Conservation (phyloP, 2,888 invertebrate species). For the Dryobota labecula region DNA sequence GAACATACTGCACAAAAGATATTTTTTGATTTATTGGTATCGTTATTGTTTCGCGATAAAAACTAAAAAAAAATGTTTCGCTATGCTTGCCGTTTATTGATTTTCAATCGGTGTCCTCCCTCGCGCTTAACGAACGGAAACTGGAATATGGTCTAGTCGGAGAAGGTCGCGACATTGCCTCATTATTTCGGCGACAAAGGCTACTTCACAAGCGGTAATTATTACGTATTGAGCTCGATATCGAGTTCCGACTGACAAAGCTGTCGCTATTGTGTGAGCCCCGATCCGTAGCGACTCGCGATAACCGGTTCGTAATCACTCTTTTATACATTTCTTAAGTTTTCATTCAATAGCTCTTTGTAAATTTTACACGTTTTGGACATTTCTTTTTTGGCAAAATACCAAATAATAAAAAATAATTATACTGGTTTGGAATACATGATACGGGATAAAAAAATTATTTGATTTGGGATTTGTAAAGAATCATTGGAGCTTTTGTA, state of each 20-base stretch:
- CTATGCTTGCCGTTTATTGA: slow-evolving; percentile 79
- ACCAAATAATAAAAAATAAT: slow-evolving; percentile 48
- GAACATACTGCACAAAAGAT: slow-evolving; percentile 83
- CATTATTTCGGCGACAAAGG: slow-evolving; percentile 82
- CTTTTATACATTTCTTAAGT: slow-evolving; percentile 76
- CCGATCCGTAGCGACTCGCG: slow-evolving; percentile 73
- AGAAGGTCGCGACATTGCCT: slow-evolving; percentile 84
- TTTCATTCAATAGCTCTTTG: slow-evolving; percentile 71
- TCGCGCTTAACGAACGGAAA: slow-evolving; percentile 76
- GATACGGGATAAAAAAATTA: slow-evolving; percentile 80
- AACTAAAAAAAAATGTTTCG: slow-evolving; percentile 76
- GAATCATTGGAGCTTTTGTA: slow-evolving; percentile 75
- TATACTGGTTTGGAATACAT: slow-evolving; percentile 43
- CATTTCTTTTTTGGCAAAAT: slow-evolving; percentile 47
- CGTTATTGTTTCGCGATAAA: slow-evolving; percentile 78
- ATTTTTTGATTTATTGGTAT: slow-evolving; percentile 86
- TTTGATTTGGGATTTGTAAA: too few species aligned
- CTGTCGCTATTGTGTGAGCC: slow-evolving; percentile 75
- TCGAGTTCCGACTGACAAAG: slow-evolving; percentile 76
- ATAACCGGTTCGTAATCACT: slow-evolving; percentile 82
- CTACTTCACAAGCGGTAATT: slow-evolving; percentile 83
- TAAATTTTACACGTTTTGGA: slow-evolving; percentile 68
- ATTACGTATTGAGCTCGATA: slow-evolving; percentile 79
- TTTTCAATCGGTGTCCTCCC: slow-evolving; percentile 79
- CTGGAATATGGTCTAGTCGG: slow-evolving; percentile 76